Evolutionary conservation across 2,113 vertebrate genomes (phyloP), one percentile per base, ranked within the genome.

Genomic region (Callionymus lyra): DNA sequence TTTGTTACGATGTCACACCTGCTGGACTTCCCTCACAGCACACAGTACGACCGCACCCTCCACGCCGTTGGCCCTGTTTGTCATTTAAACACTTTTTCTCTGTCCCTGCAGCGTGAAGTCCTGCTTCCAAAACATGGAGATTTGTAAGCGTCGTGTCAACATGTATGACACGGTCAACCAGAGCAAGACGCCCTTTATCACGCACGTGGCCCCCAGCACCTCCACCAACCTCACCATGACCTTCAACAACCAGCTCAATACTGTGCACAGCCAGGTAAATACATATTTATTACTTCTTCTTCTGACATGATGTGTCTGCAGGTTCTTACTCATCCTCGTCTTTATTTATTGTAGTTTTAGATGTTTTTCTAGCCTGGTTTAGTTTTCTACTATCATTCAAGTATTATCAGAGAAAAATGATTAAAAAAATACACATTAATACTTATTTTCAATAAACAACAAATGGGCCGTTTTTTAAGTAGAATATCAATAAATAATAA

Each of bases 71-170:
- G 13, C 35, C 15, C 13, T 8, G 27, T 16, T 35, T 12, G 32
- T 34, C 21, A 12, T 21, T n/a, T 4, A 27, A 27, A 27, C 21
- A 27, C 21, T 5, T 27, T 8, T 27, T 8, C 21, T 27, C 21
- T 27, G 21, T 27, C 21, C 21, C 21, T 15, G 9, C 81, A 99
- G 95, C 1, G 95, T 99, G 63, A 99, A 99, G 77, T 98, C 95
- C 21, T 98, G 94, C 84, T 99, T 99, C 87, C 95, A 99, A 81
- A 99, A 98, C 84, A 99, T 98, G 94, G 94, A 97, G 85, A 96
- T 96, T 56, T 99, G 95, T 62, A 98, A 97, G 77, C 87, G 92
- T 0, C 88, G 95, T 33, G 88, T 96, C 69, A 97, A 94, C 68
- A 90, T 96, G 90, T 98, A 99, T 16, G 95, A 99, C 80, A 89